Conservation (phyloP, 2,113 vertebrate species). For the Tiliqua scincoides region DNA sequence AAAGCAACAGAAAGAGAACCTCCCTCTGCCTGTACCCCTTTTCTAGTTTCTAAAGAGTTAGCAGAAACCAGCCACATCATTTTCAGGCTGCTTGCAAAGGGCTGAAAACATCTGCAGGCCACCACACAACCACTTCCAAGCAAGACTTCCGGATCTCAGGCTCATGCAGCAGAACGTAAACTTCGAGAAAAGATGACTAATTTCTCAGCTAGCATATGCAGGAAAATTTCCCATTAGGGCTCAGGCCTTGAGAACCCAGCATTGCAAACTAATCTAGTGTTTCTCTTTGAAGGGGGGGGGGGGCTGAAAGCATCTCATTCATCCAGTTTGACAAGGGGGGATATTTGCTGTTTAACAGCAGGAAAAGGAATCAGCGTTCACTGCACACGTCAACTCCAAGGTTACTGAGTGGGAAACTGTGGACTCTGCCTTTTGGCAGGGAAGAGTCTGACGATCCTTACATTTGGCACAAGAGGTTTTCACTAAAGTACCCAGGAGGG, state of each 20-base stretch:
- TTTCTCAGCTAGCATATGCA: background rate
- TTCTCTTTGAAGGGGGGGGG: background rate
- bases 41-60: background rate
- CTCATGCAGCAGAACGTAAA: background rate
- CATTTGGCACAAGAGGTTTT: background rate
- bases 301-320: background rate
- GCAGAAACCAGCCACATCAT: background rate
- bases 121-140: background rate
- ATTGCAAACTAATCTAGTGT: background rate
- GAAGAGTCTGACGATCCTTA: background rate
- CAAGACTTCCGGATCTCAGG: background rate
- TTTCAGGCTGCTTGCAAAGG: background rate
- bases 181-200: background rate
- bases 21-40: no score
- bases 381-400: background rate
- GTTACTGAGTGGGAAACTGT: background rate
- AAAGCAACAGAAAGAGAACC: background rate
- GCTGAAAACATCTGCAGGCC: background rate
- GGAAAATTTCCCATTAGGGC: background rate
- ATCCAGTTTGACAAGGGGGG: background rate
- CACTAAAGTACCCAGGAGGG: background rate
- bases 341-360: background rate
- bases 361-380: background rate
- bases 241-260: background rate
- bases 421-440: background rate